A percentile compares a stretch with the other conserved stretches of the same genome.
Conservation (phyloP, 1,140 invertebrate species). For the Lasioglossum albipes region DNA sequence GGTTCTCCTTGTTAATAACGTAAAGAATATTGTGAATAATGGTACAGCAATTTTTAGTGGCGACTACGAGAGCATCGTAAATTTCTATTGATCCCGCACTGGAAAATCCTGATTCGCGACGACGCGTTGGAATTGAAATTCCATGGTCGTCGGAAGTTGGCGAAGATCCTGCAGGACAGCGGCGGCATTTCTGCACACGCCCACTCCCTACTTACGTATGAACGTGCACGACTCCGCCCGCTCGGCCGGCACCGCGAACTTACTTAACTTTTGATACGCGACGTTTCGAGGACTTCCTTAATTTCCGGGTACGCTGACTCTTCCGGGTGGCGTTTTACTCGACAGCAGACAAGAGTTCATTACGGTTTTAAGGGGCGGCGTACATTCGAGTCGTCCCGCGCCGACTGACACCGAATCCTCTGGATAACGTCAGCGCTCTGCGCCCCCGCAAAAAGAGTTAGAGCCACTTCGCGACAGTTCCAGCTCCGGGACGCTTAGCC, state of each 20-base stretch:
- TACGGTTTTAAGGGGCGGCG: slow-evolving; percentile 58
- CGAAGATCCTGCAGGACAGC: slow-evolving; percentile 10
- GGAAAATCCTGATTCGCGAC: too few relatives aligned
- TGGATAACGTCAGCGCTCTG: slow-evolving; percentile 6
- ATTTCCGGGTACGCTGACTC: slow-evolving; percentile 62
- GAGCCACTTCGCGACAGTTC: background rate
- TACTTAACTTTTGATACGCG: slow-evolving; percentile 63
- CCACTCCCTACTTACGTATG: background rate
- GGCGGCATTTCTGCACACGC: background rate
- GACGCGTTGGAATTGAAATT: slow-evolving; percentile 3
- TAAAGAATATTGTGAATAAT: too few relatives aligned
- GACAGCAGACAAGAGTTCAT: slow-evolving; percentile 65
- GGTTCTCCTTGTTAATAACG: too few relatives aligned
- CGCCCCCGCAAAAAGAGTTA: background rate
- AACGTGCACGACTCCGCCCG: slow-evolving; percentile 19
- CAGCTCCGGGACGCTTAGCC: background rate
- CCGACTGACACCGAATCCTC: slow-evolving; percentile 25
- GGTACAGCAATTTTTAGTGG: too few relatives aligned
- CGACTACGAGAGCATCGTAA: too few relatives aligned
- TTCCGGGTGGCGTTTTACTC: slow-evolving; percentile 65
- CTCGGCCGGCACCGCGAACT: slow-evolving; percentile 38
- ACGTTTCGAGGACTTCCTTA: slow-evolving; percentile 63
- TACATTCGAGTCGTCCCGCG: slow-evolving; percentile 29
- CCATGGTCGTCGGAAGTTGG: slow-evolving; percentile 1
- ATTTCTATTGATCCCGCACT: too few relatives aligned